Percentiles rank a stretch among this genome's conserved stretches.
Conservation (phyloP, 2,113 vertebrate species). For the Microtus oregoni region DNA sequence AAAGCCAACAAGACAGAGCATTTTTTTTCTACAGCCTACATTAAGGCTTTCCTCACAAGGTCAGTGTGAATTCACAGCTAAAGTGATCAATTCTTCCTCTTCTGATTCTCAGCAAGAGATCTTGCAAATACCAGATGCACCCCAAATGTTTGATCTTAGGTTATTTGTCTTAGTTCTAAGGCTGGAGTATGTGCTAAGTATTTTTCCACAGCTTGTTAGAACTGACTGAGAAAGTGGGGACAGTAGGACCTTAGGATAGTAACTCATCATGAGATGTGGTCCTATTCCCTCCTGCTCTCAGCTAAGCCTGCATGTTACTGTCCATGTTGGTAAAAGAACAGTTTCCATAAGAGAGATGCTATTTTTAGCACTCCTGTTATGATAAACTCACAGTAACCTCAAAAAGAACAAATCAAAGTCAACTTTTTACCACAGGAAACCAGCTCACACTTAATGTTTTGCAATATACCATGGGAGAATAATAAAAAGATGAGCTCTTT, state of each 20-base stretch:
- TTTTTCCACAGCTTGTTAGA: slow-evolving; percentile 41
- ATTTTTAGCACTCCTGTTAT: slow-evolving; percentile 80
- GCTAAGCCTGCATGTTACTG: slow-evolving; percentile 40
- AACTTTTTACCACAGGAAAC: slow-evolving; percentile 82
- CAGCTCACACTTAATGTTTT: slow-evolving; percentile 80
- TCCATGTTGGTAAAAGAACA: slow-evolving; percentile 51
- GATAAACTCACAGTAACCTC: slow-evolving; percentile 80
- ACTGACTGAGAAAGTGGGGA: neutral
- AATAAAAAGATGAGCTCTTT: slow-evolving; percentile 75
- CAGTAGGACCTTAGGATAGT: neutral
- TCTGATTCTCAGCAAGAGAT: neutral
- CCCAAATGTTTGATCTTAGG: neutral
- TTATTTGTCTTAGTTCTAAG: slow-evolving; percentile 4
- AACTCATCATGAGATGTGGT: neutral
- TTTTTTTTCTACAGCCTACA: neutral
- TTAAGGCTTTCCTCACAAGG: neutral
- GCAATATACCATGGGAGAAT: slow-evolving; percentile 73
- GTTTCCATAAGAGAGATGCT: slow-evolving; percentile 70
- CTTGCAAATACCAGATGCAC: slow-evolving; percentile 27
- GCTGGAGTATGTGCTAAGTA: neutral
- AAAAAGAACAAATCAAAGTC: slow-evolving; percentile 82
- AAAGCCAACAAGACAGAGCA: neutral
- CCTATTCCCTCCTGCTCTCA: slow-evolving; percentile 29
- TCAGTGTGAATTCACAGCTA: neutral
- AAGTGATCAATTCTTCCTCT: neutral